Evolutionary conservation across 2,888 invertebrate species (phyloP).

Genomic region (Liposcelis brunnea): DNA sequence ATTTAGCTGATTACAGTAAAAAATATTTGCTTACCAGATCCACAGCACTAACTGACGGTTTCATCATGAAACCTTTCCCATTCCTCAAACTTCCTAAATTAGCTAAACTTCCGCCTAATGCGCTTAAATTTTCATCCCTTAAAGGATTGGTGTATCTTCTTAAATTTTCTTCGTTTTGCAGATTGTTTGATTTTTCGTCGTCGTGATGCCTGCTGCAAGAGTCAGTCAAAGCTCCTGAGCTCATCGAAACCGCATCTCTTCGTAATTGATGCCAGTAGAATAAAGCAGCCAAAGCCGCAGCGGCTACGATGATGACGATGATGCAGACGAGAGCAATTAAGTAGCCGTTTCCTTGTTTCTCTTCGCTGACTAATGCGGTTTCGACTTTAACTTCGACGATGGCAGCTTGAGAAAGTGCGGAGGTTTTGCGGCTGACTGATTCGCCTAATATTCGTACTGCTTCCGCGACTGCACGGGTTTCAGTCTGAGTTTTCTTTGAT

Average conservation of each 20-base stretch:
- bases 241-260: conserved; percentile 27
- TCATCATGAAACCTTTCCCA: conserved; percentile 19
- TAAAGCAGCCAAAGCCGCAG: conserved; percentile 30
- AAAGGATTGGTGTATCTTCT: conserved; percentile 60
- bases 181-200: conserved; percentile 78
- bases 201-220: conserved; percentile 33
- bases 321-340: conserved; percentile 29
- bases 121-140: conserved; percentile 39
- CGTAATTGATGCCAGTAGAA: conserved; percentile 38
- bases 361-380: conserved; percentile 42
- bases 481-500: conserved; percentile 28
- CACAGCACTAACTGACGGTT: conserved; percentile 22
- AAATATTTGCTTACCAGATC: conserved; percentile 26
- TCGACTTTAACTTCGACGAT: conserved; percentile 62
- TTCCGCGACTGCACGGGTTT: conserved; percentile 31
- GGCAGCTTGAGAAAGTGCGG: conserved; percentile 45
- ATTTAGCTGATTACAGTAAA: neutral
- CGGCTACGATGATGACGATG: conserved; percentile 26
- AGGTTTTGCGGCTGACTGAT: conserved; percentile 41
- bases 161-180: conserved; percentile 80
- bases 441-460: conserved; percentile 43
- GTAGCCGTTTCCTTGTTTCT: conserved; percentile 31
- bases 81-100: conserved; percentile 27
- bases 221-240: conserved; percentile 9
- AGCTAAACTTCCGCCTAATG: conserved; percentile 33